Base-by-base conservation (phyloP, 1,140 invertebrate genomes). In the Drosophila eugracilis region DNA sequence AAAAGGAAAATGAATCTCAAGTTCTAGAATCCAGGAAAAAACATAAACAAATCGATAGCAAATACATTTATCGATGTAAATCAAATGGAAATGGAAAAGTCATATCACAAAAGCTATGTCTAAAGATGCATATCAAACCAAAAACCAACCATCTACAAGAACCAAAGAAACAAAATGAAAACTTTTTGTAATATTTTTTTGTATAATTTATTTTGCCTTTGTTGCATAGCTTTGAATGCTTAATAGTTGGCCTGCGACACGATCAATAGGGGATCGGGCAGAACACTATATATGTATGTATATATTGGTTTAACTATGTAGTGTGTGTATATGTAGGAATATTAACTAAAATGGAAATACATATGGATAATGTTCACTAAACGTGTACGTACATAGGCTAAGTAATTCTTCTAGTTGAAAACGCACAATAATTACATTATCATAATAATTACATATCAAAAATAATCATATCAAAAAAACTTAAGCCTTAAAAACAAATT, bases 291-390 rank as follows among this genome's bases (percentile, higher is more conserved):
- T 69, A 30, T 63, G 34, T 62, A 54, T 60, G 24, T 36, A 30
- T 55, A 30, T 59, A 34, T 69, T 41, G 54, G 55, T 66, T 50
- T 70, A 28, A 37, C 41, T 65, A 50, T 37, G 22, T 21, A 30
- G 15, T 62, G 24, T 62, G 24, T 73, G 22, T 39, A 21, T 47
- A 49, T 47, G 22, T 57, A 63, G 49, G 44, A 70, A 71, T 71
- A 70, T 71, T 71, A 70, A 71, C 63, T 71, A 71, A 66, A 67
- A 53, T 67, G 63, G 63, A 53, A 67, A 67, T 67, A 67, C 42
- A 73, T 73, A 73, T 32, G 69, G 42, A 49, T 54, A 73, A 59
- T 47, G 69, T 69, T 41, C 12, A 21, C 60, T 66, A 53, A 55
- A 21, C 53, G 49, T 57, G 17, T 32, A 49, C 47, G 47, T 12